phyloP scores from a whole-genome alignment of 2,797 vertebrate genomes.

The Salarias fasciatus region DNA sequence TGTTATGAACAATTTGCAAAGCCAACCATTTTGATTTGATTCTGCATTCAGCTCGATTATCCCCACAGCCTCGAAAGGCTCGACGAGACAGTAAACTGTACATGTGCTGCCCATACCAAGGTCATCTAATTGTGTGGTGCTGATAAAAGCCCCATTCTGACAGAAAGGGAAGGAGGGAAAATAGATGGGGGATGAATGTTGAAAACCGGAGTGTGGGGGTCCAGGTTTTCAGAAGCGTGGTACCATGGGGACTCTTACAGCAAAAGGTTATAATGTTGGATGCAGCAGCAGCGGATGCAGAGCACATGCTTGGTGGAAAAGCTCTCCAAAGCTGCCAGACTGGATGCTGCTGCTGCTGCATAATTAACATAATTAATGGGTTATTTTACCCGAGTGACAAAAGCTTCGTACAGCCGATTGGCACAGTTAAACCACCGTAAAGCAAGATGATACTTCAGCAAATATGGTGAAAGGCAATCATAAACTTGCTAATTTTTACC shows the following conservation, averaged over 20 bases:
- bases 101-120: constrained; percentile 53
- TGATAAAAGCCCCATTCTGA: constrained; percentile 69
- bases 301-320: constrained; percentile 22
- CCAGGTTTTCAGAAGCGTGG: constrained; percentile 16
- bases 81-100: constrained; percentile 27
- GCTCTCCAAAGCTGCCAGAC: constrained; percentile 43
- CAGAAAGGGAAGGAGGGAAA: constrained; percentile 61
- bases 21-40: constrained; percentile 27
- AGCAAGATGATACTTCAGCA: constrained; percentile 32
- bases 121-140: constrained; percentile 61
- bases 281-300: constrained; percentile 26
- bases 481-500: constrained; percentile 78
- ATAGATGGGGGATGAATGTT: constrained; percentile 25
- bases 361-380: constrained; percentile 62
- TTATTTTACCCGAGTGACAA: constrained; percentile 45
- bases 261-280: constrained; percentile 38
- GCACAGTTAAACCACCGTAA: constrained; percentile 28
- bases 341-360: constrained; percentile 33
- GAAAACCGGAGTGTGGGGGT: constrained; percentile 28
- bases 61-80: constrained; percentile 64
- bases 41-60: constrained; percentile 54
- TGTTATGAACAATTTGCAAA: constrained; percentile 30
- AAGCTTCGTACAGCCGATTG: constrained; percentile 19
- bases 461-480: constrained; percentile 26
- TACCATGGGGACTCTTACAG: constrained; percentile 41